Base-by-base conservation (phyloP, 53 echinoderm and acorn worm species). In the Crossaster papposus region DNA sequence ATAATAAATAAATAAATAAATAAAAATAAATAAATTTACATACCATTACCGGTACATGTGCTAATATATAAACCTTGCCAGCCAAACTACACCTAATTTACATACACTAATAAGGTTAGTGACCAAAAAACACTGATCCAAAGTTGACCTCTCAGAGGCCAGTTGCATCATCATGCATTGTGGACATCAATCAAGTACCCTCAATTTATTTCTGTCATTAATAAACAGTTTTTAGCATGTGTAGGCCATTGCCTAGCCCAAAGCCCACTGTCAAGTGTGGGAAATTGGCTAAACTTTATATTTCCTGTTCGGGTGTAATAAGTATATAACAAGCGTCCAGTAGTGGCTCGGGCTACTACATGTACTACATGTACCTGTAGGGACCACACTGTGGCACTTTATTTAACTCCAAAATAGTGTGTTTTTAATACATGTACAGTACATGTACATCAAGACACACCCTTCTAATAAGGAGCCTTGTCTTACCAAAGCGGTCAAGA, bases 261-360 rank as follows among this genome's bases (percentile, higher is more conserved):
- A 73, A 73, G 18, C 32, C 18, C 33, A 17, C 22, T 73, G 74
- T 73, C 33, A 73, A 73, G 13, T 3, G 28, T 13, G 18, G 74
- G 74, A 73, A 73, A 73, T 73, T 73, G 74, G 35, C 30, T 34
- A 73, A 73, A 73, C 36, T 73, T 6, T 73, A 73, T 73, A 73
- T 73, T 73, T 73, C 74, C 74, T 73, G 74, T 32, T 28, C 28
- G 1, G 73, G 1, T 8, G 30, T 14, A 17, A 32, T n/a, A n/a
- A n/a, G n/a, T n/a, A 18, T 31, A 73, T 73, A 13, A 35, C 14
- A 34, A 33, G 74, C 28, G 35, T 73, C 74, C 74, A 73, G 34
- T 35, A 73, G 34, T 35, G 74, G 74, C 74, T 34, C 3, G 14
- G 28, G 70, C 29, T 29, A 30, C 44, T 44, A n/a, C n/a, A n/a